Percentiles rank a stretch among this genome's conserved stretches.
phyloP scores from a whole-genome alignment of 2,888 invertebrate species.

The Proisotoma minuta region DNA sequence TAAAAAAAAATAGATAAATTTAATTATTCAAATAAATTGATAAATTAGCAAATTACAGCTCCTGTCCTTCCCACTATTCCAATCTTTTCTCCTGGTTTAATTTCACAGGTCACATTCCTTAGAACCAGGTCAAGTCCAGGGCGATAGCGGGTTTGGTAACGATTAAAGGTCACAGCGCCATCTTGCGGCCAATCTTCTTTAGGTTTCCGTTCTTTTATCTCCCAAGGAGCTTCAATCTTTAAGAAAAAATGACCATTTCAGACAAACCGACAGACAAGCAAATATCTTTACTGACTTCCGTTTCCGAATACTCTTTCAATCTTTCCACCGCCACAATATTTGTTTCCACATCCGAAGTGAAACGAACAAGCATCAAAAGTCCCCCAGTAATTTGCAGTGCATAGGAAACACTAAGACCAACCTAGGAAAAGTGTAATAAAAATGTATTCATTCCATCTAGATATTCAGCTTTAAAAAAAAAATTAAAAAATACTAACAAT shows the following conservation, averaged over 20 bases:
- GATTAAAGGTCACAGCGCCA: constrained; percentile 53
- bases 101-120: constrained; percentile 51
- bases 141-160: constrained; percentile 53
- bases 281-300: constrained; percentile 56
- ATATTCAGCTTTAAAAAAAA: too few species aligned
- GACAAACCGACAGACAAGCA: neutral
- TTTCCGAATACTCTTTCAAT: constrained; percentile 67
- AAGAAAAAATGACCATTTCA: neutral
- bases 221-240: constrained; percentile 49
- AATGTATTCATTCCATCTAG: too few species aligned
- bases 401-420: constrained; percentile 84
- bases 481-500: too few species aligned
- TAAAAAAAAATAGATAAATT: too few species aligned
- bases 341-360: constrained; percentile 57
- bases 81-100: constrained; percentile 55
- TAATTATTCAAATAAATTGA: neutral
- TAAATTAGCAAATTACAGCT: neutral
- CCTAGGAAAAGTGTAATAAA: too few species aligned
- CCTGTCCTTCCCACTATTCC: constrained; percentile 87
- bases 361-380: constrained; percentile 56
- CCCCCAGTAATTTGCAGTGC: constrained; percentile 56
- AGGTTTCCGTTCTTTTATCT: constrained; percentile 42
- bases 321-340: constrained; percentile 58
- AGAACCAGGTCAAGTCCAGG: constrained; percentile 54
- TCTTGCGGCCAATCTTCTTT: constrained; percentile 52